Percentiles rank a stretch among this genome's conserved stretches.
phyloP scores from a whole-genome alignment of 2,888 invertebrate species.

The Pyrochroa serraticornis region DNA sequence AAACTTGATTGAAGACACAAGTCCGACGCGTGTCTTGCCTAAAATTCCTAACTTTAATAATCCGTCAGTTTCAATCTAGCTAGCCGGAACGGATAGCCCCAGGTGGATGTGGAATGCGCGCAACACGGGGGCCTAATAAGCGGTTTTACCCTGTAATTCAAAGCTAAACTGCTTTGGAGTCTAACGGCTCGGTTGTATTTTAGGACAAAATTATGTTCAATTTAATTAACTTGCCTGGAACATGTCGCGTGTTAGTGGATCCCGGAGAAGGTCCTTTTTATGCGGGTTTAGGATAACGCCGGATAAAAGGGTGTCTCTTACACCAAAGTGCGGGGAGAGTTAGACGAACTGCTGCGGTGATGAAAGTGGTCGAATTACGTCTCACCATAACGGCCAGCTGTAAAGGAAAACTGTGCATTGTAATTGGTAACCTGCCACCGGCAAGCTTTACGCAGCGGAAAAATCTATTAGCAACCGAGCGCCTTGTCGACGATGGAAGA shows the following conservation, averaged over 20 bases:
- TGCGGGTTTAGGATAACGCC: constrained; percentile 23
- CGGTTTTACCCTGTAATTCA: constrained; percentile 32
- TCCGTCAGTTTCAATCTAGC: constrained; percentile 7
- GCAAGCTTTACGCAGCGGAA: constrained; percentile 12
- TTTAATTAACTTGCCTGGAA: constrained; percentile 31
- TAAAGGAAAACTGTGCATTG: constrained; percentile 17
- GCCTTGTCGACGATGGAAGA: too few relatives aligned
- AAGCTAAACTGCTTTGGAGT: constrained; percentile 32
- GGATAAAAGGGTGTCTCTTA: constrained; percentile 26
- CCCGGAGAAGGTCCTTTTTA: constrained; percentile 19
- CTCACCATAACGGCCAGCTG: constrained; percentile 5
- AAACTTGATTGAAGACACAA: not conserved
- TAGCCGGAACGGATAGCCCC: constrained; percentile 20
- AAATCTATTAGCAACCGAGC: too few relatives aligned
- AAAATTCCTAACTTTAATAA: constrained; percentile 10
- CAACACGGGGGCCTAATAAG: constrained; percentile 29
- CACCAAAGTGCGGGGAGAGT: constrained; percentile 8
- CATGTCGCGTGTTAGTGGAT: constrained; percentile 17
- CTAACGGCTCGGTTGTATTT: constrained; percentile 31
- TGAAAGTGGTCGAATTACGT: constrained; percentile 24
- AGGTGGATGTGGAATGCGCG: constrained; percentile 21
- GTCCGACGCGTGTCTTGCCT: not conserved
- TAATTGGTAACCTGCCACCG: constrained; percentile 17
- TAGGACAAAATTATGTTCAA: constrained; percentile 31
- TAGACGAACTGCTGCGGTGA: constrained; percentile 20